Evolutionary conservation across 2,797 vertebrate species (phyloP).

Genomic region (Oryzias dopingdopingensis): DNA sequence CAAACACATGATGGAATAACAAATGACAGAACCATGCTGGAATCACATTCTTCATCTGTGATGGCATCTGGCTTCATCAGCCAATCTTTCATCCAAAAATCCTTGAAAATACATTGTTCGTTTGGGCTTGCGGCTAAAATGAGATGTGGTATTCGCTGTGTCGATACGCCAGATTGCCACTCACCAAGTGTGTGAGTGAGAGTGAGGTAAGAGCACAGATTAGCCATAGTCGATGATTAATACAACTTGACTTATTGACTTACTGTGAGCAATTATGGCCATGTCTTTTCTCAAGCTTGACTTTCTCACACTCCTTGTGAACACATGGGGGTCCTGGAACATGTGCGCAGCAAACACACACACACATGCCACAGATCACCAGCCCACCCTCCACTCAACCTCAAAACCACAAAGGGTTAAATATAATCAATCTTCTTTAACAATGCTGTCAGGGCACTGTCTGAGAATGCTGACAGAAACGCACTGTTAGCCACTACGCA

Average conservation of each 20-base stretch:
- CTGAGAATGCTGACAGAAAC: constrained; percentile 62
- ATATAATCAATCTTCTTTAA: constrained; percentile 81
- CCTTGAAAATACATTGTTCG: constrained; percentile 62
- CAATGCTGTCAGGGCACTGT: constrained; percentile 72
- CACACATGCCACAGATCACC: constrained; percentile 59
- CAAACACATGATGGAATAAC: constrained; percentile 69
- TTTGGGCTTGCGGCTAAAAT: constrained; percentile 59
- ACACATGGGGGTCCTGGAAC: constrained; percentile 65
- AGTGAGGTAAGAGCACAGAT: constrained; percentile 72
- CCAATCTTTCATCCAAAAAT: constrained; percentile 59
- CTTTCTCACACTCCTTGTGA: constrained; percentile 68
- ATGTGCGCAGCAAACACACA: constrained; percentile 65
- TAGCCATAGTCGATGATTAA: constrained; percentile 74
- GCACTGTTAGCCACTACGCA: constrained; percentile 46
- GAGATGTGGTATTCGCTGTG: constrained; percentile 49
- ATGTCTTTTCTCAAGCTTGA: constrained; percentile 76
- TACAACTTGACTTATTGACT: constrained; percentile 78
- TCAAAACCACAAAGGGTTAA: constrained; percentile 80
- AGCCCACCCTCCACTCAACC: constrained; percentile 72
- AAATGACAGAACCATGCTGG: constrained; percentile 68
- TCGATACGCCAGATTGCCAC: constrained; percentile 57
- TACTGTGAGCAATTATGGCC: constrained; percentile 75
- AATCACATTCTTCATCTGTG: constrained; percentile 68
- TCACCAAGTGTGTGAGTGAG: constrained; percentile 34
- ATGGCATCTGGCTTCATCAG: constrained; percentile 62